These are phyloP conservation scores for Crotalus tigris DNA, from an alignment of 2,113 vertebrate genomes.

Conservation along the genomic window DNA sequence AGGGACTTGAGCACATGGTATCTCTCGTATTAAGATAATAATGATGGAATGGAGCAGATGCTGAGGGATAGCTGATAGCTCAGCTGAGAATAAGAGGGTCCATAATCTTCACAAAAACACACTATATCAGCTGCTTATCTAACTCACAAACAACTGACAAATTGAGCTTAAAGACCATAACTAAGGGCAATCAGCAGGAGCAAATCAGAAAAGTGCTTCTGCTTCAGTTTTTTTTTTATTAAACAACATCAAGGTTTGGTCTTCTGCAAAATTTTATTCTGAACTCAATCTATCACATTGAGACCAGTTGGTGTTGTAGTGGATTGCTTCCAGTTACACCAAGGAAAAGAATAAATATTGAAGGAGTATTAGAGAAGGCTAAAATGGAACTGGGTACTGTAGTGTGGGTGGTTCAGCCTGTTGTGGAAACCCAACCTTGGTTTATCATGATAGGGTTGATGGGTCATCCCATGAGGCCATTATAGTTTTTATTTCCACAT, in stretches of 20 bases:
- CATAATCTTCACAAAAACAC: not conserved
- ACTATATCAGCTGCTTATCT: slow-evolving; percentile 15
- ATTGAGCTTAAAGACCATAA: slow-evolving; percentile 25
- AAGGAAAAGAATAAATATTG: not conserved
- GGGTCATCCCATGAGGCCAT: not conserved
- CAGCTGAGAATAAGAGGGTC: not conserved
- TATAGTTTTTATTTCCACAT: not conserved
- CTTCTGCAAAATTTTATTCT: not conserved
- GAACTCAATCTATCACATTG: not conserved
- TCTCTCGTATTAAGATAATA: not conserved
- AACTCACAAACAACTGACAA: slow-evolving; percentile 20
- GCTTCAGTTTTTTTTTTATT: not conserved
- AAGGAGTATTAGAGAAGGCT: not conserved
- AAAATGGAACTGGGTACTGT: not conserved
- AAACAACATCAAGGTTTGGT: not conserved
- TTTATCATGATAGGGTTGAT: not conserved
- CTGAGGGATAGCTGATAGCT: slow-evolving; percentile 14
- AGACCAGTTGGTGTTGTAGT: not conserved
- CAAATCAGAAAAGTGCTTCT: slow-evolving; percentile 11
- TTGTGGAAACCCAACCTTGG: not conserved
- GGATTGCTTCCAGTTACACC: not conserved
- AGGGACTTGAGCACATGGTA: not conserved
- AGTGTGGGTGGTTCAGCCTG: not conserved
- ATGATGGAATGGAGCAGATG: slow-evolving; percentile 23
- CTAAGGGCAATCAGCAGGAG: not conserved